Percentiles rank a stretch among this genome's conserved stretches.
Conservation (phyloP, 2,797 vertebrate species). For the Spinus olivaceus region DNA sequence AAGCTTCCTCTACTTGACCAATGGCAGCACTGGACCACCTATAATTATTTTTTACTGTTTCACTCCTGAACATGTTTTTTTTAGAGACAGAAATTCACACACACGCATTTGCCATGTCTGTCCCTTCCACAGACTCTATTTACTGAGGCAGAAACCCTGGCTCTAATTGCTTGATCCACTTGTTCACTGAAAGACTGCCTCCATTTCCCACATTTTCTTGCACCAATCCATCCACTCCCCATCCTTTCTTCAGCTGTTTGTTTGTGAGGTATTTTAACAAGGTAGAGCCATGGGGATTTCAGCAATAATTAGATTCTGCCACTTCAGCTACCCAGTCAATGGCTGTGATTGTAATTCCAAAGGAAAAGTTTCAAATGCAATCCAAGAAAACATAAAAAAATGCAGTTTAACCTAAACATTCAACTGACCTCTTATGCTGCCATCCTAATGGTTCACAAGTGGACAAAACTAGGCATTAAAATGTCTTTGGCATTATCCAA, state of each 20-base stretch:
- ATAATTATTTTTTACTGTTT: neutral
- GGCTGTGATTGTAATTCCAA: conserved; percentile 52
- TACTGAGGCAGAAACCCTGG: neutral
- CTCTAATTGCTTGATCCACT: conserved; percentile 10
- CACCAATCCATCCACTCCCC: neutral
- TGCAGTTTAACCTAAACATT: conserved; percentile 62
- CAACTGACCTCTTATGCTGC: conserved; percentile 62
- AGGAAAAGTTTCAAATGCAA: conserved; percentile 60
- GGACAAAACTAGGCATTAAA: conserved; percentile 63
- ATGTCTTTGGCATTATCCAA: conserved; percentile 52
- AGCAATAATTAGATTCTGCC: conserved; percentile 62
- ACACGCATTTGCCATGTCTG: neutral
- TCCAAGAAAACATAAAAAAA: conserved; percentile 54
- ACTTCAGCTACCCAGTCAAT: conserved; percentile 45
- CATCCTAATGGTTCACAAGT: conserved; percentile 66
- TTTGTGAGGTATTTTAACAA: conserved; percentile 29
- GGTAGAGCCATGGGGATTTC: neutral
- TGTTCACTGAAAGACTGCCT: neutral
- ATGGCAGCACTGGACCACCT: neutral
- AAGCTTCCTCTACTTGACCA: neutral
- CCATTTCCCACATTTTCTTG: neutral
- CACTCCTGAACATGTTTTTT: neutral
- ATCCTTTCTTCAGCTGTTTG: neutral
- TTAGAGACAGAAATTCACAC: neutral
- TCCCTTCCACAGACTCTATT: neutral